A percentile compares a stretch with the other conserved stretches of the same genome.
Evolutionary conservation across 2,888 invertebrate species (phyloP).

Genomic region (Rapana venosa): DNA sequence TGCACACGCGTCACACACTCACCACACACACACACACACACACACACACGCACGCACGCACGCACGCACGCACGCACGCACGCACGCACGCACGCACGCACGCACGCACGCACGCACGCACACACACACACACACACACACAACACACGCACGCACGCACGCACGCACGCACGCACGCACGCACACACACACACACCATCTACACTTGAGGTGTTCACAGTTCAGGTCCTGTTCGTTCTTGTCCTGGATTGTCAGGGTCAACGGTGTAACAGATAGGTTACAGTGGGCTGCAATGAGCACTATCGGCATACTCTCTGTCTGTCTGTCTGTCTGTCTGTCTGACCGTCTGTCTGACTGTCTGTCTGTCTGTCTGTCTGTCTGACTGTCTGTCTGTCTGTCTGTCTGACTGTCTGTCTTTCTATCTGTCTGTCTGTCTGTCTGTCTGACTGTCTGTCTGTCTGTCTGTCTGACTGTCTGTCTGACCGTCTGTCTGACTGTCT

Average conservation of each 20-base stretch:
- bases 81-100: neutral
- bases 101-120: neutral
- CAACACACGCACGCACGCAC: neutral
- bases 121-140: neutral
- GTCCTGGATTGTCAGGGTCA: too few relatives aligned
- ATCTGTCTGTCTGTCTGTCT: neutral
- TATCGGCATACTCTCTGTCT: neutral
- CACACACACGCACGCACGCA: neutral
- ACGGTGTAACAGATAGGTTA: too few relatives aligned
- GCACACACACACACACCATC: neutral
- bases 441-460: neutral
- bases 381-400: neutral
- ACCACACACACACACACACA: neutral
- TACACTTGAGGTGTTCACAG: too few relatives aligned
- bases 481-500: neutral
- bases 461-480: neutral
- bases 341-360: neutral
- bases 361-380: neutral
- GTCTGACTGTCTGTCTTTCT: neutral
- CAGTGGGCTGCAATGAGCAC: too few relatives aligned
- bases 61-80: conserved; percentile 11
- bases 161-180: neutral
- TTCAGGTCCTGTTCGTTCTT: too few relatives aligned
- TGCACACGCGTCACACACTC: too few relatives aligned
- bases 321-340: neutral